A percentile compares a stretch with the other conserved stretches of the same genome.
phyloP scores from a whole-genome alignment of 2,797 vertebrate species.

The Paramormyrops hopkinsi region DNA sequence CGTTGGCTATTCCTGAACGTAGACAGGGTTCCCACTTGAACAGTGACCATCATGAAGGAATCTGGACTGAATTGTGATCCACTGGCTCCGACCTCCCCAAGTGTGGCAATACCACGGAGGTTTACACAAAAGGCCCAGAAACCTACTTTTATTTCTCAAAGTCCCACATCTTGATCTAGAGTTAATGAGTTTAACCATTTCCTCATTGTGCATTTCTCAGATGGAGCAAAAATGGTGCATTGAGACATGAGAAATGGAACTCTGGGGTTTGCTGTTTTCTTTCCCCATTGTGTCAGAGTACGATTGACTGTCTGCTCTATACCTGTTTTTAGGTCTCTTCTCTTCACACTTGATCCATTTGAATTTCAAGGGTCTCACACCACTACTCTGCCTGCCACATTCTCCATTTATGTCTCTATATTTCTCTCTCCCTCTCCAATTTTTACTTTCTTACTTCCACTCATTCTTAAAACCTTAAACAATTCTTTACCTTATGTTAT shows the following conservation, averaged over 20 bases:
- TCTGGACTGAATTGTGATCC: constrained; percentile 26
- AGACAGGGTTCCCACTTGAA: neutral
- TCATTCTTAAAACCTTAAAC: neutral
- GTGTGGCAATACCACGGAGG: constrained; percentile 35
- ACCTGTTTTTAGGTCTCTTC: neutral
- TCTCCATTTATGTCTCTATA: neutral
- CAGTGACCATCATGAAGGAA: constrained; percentile 1
- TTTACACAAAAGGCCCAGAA: constrained; percentile 56
- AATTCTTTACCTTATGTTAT: neutral
- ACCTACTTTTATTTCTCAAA: constrained; percentile 56
- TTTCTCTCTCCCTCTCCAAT: neutral
- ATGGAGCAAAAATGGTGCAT: neutral
- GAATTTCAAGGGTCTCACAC: neutral
- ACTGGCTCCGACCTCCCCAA: constrained; percentile 52
- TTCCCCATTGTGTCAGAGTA: neutral
- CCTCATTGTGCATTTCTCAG: neutral
- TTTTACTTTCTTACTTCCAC: neutral
- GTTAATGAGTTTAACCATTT: constrained; percentile 20
- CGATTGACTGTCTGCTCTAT: neutral
- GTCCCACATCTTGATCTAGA: constrained; percentile 38
- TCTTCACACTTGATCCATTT: neutral
- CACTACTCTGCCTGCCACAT: neutral
- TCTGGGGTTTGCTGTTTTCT: neutral
- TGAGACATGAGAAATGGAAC: neutral
- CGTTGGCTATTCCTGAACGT: neutral